phyloP scores from a whole-genome alignment of 2,888 invertebrate species.

The Rotaria macrura region DNA sequence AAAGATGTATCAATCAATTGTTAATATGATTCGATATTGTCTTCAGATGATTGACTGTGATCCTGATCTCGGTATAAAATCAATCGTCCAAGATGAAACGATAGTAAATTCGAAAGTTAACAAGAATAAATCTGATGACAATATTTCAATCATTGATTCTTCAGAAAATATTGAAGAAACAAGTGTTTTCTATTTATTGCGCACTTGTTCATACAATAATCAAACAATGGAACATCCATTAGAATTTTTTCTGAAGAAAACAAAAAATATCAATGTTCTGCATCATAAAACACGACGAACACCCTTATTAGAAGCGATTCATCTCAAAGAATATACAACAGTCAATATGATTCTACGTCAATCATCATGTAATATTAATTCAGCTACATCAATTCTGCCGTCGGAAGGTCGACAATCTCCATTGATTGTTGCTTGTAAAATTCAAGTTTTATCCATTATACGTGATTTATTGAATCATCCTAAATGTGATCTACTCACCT shows the following conservation, averaged over 20 bases:
- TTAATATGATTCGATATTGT: not conserved
- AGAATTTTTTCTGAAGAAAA: not conserved
- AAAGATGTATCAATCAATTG: not conserved
- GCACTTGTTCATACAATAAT: not conserved
- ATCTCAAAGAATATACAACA: not conserved
- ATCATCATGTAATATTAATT: not conserved
- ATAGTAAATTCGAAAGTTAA: too few relatives aligned
- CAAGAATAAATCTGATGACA: too few relatives aligned
- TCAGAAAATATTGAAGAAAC: not conserved
- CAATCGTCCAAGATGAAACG: not conserved
- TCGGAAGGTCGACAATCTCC: not conserved
- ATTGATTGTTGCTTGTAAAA: not conserved
- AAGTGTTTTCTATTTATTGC: not conserved
- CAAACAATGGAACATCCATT: not conserved
- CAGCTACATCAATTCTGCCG: not conserved
- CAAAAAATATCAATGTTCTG: not conserved
- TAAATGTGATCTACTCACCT: not conserved
- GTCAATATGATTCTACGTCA: not conserved
- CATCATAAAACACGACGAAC: not conserved
- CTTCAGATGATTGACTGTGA: not conserved
- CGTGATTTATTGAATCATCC: not conserved
- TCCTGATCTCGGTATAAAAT: not conserved
- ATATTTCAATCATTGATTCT: not conserved
- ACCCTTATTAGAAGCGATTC: not conserved
- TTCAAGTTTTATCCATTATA: not conserved